A percentile compares a stretch with the other conserved stretches of the same genome.
These are phyloP conservation scores for Laticauda laticaudata DNA, from an alignment of 2,113 vertebrate species.

Conservation along the genomic window DNA sequence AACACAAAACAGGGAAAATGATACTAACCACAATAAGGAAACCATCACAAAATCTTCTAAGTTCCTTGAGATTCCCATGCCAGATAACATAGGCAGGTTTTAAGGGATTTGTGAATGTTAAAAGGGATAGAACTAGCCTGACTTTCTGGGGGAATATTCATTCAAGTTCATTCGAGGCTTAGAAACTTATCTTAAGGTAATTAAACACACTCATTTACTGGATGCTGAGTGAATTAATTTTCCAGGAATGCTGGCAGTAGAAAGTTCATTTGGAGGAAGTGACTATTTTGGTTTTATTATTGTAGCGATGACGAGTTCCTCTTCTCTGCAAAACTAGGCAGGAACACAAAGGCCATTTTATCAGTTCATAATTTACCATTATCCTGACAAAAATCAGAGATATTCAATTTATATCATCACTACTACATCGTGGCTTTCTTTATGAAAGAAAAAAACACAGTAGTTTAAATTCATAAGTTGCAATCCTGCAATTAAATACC, in stretches of 20 bases:
- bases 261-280: not conserved
- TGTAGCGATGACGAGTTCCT: not conserved
- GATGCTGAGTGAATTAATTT: not conserved
- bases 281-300: not conserved
- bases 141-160: too few relatives aligned
- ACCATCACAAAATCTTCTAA: too few relatives aligned
- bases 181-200: not conserved
- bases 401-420: not conserved
- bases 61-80: too few relatives aligned
- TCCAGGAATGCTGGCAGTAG: not conserved
- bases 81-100: too few relatives aligned
- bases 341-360: not conserved
- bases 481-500: slow-evolving; percentile 21
- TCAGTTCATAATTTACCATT: not conserved
- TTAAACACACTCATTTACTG: not conserved
- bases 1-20: too few relatives aligned
- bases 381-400: not conserved
- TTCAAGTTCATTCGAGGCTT: too few relatives aligned
- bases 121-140: too few relatives aligned
- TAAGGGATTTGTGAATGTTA: too few relatives aligned
- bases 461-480: slow-evolving; percentile 23
- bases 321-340: not conserved
- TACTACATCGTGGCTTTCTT: not conserved
- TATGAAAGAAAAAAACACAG: not conserved
- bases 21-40: too few relatives aligned